Evolutionary conservation across 2,888 invertebrate genomes (phyloP).

Genomic region (Diarsia mendica): DNA sequence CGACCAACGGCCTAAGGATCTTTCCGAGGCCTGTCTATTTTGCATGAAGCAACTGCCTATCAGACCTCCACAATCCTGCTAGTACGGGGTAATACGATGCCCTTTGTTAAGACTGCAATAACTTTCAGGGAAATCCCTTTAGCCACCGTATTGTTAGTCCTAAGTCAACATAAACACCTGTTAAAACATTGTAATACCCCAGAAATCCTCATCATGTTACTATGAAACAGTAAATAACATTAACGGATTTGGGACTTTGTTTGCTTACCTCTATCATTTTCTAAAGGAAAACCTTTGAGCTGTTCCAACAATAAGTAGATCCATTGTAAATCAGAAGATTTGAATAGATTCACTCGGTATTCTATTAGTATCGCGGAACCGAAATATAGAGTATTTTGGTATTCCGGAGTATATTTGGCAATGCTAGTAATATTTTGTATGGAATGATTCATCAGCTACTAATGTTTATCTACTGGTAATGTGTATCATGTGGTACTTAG

Average conservation of each 20-base stretch:
- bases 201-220: constrained; percentile 1
- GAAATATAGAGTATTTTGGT: constrained; percentile 34
- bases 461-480: neutral
- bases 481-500: neutral
- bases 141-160: neutral
- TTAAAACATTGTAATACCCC: neutral
- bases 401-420: constrained; percentile 39
- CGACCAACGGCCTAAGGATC: too few relatives aligned
- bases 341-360: constrained; percentile 22
- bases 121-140: neutral
- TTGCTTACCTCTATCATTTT: constrained; percentile 29
- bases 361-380: constrained; percentile 38
- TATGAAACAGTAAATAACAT: constrained; percentile 34
- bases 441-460: constrained; percentile 24
- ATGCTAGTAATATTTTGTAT: constrained; percentile 13
- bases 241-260: constrained; percentile 10
- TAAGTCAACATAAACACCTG: neutral
- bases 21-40: neutral
- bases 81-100: neutral
- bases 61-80: neutral
- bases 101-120: neutral
- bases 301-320: constrained; percentile 28
- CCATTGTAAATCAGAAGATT: constrained; percentile 32
- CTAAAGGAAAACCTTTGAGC: constrained; percentile 21
- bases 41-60: neutral